Base-by-base conservation (phyloP, 2,888 invertebrate genomes). In the Eupithecia vulgata region DNA sequence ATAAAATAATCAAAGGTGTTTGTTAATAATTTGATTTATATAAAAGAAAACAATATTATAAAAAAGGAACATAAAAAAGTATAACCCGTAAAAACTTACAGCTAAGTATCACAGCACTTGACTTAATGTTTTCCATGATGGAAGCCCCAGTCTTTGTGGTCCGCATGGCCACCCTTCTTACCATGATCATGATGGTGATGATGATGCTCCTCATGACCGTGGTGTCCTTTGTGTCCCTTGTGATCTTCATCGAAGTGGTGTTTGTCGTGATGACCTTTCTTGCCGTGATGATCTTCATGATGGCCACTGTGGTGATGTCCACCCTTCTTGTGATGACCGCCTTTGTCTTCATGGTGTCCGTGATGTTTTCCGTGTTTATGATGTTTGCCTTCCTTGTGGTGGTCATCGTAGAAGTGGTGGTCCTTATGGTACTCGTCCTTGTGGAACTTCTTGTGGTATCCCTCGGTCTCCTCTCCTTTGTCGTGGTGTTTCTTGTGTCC, bases 401-500 rank as follows among this genome's bases (percentile, higher is more conserved):
- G 89, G 81, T 90, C 94, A 82, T 93, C 94, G 83, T 94, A 93
- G 83, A 93, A 94, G 89, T 94, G 93, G 77, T 94, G 94, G 77
- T 94, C 93, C 84, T 94, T 94, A 79, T 94, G 92, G 90, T 89
- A 94, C 84, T 88, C 85, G 75, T 94, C 94, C 82, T 94, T 94
- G 71, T 94, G 94, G 83, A 92, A 92, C 74, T 94, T 94, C 88
- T 94, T 94, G 85, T 94, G 94, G 84, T 87, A 94, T 13, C 94
- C 94, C 69, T 93, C 93, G 78, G 88, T 88, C 74, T 94, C 85
- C 73, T 94, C 94, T 69, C 93, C 93, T 76, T 94, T 94, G 62
- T 93, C 92, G 75, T 94, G 93, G 65, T 94, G 94, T 70, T 94
- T 88, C 71, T 94, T 88, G 70, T 92, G 91, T 7, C 93, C 93